phyloP scores from a whole-genome alignment of 2,113 vertebrate species.

The Motacilla alba region DNA sequence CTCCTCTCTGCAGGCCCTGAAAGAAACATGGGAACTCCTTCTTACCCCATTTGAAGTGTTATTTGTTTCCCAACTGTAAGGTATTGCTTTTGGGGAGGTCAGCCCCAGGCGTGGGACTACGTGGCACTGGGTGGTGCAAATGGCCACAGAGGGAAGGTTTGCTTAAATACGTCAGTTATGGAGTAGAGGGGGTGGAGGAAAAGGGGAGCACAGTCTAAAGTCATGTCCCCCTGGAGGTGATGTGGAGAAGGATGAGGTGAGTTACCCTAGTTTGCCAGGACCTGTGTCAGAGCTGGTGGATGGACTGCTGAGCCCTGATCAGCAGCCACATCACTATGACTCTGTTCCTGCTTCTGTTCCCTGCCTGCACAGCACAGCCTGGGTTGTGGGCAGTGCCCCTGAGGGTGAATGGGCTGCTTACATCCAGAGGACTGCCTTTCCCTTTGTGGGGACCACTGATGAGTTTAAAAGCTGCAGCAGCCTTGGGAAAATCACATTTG shows the following conservation, averaged over 20 bases:
- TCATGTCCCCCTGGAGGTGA: background rate
- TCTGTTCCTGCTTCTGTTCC: background rate
- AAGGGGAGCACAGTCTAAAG: background rate
- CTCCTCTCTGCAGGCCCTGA: background rate
- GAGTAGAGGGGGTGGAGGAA: background rate
- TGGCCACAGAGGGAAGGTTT: accelerated
- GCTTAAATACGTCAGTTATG: background rate
- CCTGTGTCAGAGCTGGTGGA: background rate
- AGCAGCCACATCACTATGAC: background rate
- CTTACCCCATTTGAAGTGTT: background rate
- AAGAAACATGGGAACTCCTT: accelerated
- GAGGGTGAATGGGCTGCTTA: background rate
- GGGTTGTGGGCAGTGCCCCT: background rate
- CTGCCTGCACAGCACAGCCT: background rate
- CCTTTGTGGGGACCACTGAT: background rate
- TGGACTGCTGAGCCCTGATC: background rate
- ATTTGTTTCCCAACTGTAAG: background rate
- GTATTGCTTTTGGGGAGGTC: background rate
- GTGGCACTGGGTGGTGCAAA: accelerated
- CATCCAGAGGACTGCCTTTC: background rate
- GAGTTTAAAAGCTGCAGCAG: background rate
- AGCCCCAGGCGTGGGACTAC: accelerated
- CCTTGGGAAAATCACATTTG: background rate
- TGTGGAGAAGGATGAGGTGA: background rate
- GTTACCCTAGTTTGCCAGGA: background rate